Conservation (phyloP, 2,113 vertebrate species). For the Taxidea taxus region DNA sequence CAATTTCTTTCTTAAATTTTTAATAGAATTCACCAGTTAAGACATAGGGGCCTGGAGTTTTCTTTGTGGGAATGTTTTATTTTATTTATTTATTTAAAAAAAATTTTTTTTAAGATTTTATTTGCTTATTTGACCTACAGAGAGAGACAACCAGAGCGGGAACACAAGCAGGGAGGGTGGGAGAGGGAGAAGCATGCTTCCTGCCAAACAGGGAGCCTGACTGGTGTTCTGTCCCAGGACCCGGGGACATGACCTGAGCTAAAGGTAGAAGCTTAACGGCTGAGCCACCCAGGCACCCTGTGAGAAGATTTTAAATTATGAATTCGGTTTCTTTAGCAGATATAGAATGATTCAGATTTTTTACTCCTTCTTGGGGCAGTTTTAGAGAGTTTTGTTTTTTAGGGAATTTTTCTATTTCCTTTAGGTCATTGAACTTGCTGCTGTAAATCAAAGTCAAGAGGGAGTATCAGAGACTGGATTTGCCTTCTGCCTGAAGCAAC, state of each 20-base stretch:
- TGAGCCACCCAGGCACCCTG: background rate
- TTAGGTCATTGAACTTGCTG: background rate
- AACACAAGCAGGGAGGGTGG: no score
- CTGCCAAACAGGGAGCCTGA: background rate
- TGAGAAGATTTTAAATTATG: background rate
- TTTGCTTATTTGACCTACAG: background rate
- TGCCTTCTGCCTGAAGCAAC: background rate
- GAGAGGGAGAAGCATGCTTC: background rate
- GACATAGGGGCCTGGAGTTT: background rate
- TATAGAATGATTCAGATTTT: background rate
- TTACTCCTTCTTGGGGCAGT: background rate
- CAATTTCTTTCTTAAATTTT: background rate
- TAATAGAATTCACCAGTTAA: background rate
- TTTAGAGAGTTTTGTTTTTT: background rate
- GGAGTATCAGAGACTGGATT: background rate
- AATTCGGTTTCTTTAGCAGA: background rate
- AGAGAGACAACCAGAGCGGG: background rate
- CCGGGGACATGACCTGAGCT: background rate
- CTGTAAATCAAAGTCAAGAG: background rate
- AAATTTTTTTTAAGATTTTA: background rate
- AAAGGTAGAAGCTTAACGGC: background rate
- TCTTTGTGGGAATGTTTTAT: background rate
- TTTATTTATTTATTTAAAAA: background rate
- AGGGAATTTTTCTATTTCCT: background rate
- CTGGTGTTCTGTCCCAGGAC: background rate